Conservation (phyloP, 2,113 vertebrate species). For the Tragelaphus imberbis region DNA sequence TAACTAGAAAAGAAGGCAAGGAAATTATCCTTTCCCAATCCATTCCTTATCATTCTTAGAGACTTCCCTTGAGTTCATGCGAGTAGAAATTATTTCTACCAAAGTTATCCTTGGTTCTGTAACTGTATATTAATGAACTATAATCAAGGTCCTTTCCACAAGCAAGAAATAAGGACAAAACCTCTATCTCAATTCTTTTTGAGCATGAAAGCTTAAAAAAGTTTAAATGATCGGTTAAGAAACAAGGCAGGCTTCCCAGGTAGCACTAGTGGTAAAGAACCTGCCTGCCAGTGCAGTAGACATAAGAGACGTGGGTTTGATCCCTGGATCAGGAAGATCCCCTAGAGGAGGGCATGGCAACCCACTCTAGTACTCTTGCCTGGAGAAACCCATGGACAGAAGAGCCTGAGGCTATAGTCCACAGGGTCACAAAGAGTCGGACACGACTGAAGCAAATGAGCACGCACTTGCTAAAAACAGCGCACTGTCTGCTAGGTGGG, state of each 20-base stretch:
- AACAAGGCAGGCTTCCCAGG: background rate
- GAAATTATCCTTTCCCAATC: conserved; percentile 38
- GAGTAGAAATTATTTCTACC: conserved; percentile 46
- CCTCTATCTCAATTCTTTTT: background rate
- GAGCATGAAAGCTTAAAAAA: background rate
- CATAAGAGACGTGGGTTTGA: background rate
- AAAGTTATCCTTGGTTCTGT: background rate
- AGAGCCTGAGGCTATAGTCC: background rate
- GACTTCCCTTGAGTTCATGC: background rate
- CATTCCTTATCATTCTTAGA: conserved; percentile 45
- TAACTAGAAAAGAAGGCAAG: conserved; percentile 45
- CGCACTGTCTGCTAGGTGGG: background rate
- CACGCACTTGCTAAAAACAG: background rate
- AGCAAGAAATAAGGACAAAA: background rate
- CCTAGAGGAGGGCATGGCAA: background rate
- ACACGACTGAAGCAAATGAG: background rate
- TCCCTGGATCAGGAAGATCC: background rate
- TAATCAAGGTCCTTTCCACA: conserved; percentile 23
- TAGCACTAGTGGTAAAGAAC: background rate
- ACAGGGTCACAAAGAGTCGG: background rate
- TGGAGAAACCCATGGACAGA: background rate
- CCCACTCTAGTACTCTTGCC: background rate
- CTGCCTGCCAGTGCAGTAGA: background rate
- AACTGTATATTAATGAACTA: conserved; percentile 32
- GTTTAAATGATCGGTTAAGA: background rate